A percentile compares a stretch with the other conserved stretches of the same genome.
Evolutionary conservation across 2,888 invertebrate genomes (phyloP).

Genomic region (Drosophila diplacantha): DNA sequence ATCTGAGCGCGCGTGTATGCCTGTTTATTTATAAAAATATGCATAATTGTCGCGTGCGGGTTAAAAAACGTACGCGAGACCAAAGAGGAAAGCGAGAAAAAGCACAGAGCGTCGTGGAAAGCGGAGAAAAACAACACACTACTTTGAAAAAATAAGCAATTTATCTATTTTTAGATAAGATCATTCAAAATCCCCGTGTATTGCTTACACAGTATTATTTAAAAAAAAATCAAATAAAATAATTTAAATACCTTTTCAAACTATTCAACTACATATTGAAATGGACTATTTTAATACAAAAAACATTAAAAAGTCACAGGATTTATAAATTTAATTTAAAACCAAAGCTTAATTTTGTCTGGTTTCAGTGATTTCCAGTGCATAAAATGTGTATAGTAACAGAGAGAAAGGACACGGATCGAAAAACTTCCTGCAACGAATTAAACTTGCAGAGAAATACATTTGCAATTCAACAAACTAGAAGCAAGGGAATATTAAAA

Average conservation of each 20-base stretch:
- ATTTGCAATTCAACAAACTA: neutral
- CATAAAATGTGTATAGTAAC: neutral
- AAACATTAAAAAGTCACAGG: neutral
- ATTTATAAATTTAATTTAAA: neutral
- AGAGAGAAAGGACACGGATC: neutral
- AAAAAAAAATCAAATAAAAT: neutral
- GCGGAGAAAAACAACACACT: neutral
- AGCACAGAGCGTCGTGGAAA: slow-evolving; percentile 1
- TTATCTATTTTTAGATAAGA: slow-evolving; percentile 4
- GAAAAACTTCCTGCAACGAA: slow-evolving; percentile 5
- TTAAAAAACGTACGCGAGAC: slow-evolving; percentile 12
- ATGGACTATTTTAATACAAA: neutral
- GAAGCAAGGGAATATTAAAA: neutral
- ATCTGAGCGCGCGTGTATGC: slow-evolving; percentile 4
- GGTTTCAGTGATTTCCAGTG: neutral
- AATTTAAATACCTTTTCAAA: neutral
- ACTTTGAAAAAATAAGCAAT: neutral
- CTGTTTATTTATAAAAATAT: slow-evolving; percentile 59
- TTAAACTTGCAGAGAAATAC: slow-evolving; percentile 3
- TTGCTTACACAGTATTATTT: neutral
- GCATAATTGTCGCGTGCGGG: slow-evolving; percentile 63
- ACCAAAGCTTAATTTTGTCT: neutral
- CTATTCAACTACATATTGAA: neutral
- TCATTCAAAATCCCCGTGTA: neutral
- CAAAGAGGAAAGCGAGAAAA: slow-evolving; percentile 4